Evolutionary conservation across 2,797 vertebrate genomes (phyloP).

Genomic region (Meda fulgida): DNA sequence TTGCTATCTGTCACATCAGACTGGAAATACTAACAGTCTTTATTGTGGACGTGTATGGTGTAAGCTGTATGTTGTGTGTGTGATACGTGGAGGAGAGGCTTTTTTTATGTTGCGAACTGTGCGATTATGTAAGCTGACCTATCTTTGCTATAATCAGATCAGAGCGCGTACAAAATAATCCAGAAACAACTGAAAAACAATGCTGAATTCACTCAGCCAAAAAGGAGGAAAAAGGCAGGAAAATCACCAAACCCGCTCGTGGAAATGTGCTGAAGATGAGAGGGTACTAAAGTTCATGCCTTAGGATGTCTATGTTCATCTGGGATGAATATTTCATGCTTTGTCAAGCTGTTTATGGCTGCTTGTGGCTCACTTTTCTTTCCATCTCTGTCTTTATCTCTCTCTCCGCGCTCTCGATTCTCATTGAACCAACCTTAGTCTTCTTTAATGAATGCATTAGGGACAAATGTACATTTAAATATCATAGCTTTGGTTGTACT

Average conservation of each 20-base stretch:
- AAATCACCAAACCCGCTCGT: background rate
- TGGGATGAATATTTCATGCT: slow-evolving; percentile 61
- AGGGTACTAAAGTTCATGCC: slow-evolving; percentile 38
- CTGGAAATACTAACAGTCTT: slow-evolving; percentile 4
- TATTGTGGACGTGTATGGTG: background rate
- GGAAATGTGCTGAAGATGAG: slow-evolving; percentile 32
- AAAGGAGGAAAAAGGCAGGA: slow-evolving; percentile 31
- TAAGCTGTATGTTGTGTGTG: slow-evolving; percentile 22
- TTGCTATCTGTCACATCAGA: slow-evolving; percentile 3
- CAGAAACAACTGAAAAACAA: slow-evolving; percentile 58
- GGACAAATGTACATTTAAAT: background rate
- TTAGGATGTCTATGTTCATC: slow-evolving; percentile 44
- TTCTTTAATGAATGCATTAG: slow-evolving; percentile 16
- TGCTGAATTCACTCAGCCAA: slow-evolving; percentile 26
- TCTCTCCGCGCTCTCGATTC: slow-evolving; percentile 3
- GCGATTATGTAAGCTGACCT: slow-evolving; percentile 74
- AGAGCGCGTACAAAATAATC: slow-evolving; percentile 56
- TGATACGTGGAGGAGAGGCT: background rate
- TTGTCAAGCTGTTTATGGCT: slow-evolving; percentile 58
- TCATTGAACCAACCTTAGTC: slow-evolving; percentile 28
- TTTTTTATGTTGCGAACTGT: slow-evolving; percentile 35
- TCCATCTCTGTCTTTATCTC: slow-evolving; percentile 42
- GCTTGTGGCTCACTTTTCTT: slow-evolving; percentile 44
- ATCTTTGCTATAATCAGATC: slow-evolving; percentile 68
- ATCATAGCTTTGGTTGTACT: background rate